Percentiles rank a stretch among this genome's conserved stretches.
Evolutionary conservation across 2,888 invertebrate species (phyloP).

Genomic region (Polyommatus icarus): DNA sequence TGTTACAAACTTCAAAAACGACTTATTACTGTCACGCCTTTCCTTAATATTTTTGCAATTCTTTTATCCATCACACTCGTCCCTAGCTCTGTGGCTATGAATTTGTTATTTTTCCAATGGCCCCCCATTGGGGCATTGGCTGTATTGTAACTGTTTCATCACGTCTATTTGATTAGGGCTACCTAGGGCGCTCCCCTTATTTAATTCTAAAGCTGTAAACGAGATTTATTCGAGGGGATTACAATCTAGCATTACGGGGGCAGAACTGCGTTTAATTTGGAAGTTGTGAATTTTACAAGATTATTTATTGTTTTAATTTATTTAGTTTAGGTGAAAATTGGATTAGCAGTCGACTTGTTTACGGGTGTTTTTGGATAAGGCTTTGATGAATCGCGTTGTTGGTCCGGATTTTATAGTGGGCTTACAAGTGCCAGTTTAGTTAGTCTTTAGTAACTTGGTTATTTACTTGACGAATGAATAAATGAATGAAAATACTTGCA

Average conservation of each 20-base stretch:
- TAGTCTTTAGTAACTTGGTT: too few species aligned
- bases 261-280: constrained; percentile 23
- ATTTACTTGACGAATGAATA: too few species aligned
- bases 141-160: constrained; percentile 55
- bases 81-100: constrained; percentile 54
- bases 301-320: constrained; percentile 21
- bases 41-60: neutral
- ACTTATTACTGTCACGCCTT: neutral
- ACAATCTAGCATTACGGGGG: constrained; percentile 25
- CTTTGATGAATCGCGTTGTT: neutral
- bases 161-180: constrained; percentile 74
- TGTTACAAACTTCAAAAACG: too few species aligned
- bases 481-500: too few species aligned
- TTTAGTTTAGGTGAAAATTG: neutral
- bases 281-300: constrained; percentile 18
- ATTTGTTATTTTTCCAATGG: constrained; percentile 67
- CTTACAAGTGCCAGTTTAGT: neutral
- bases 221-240: constrained; percentile 61
- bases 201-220: constrained; percentile 54
- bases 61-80: constrained; percentile 9
- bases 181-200: constrained; percentile 50
- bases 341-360: neutral
- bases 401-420: neutral
- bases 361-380: neutral
- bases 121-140: constrained; percentile 52